Evolutionary conservation across 2,113 vertebrate species (phyloP), one percentile per base, ranked within the genome.

Genomic region (Nettapus auritus): DNA sequence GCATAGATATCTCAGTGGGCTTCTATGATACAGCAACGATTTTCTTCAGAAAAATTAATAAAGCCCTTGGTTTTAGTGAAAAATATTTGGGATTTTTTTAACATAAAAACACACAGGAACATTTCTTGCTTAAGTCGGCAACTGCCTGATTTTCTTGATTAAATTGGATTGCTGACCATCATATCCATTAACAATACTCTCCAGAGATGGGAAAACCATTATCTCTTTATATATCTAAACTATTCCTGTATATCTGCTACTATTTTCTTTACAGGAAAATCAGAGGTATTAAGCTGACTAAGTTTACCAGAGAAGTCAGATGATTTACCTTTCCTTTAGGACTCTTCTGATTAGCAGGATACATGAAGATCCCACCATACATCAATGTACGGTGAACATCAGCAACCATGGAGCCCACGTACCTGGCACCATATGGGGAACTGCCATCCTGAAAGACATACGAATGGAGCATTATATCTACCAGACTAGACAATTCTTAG

Each of bases 391-490:
- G 99, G 86, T 99, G 99, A 78, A 99, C 91, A 59, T 99, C 99
- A 46, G 99, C 99, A n/a, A 99, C 99, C 99, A 99, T 99, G 16
- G 99, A 99, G 33, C 99, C 99, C 88, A 99, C 99, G 0, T 99
- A 99, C 33, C 99, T 98, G 59, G 99, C 98, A 11, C 98, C 99
- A 4, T 99, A 99, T 1, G 99, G 99, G 38, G 98, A 93, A 22
- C 98, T 97, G 64, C 99, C 99, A 53, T 99, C 99, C 99, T 99
- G 94, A 78, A 96, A 81, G 96, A 82, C 75, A 88, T 4, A 74
- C 26, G 11, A 70, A 19, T 19, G 78, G 84, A 92, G 17, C 44
- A 67, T 69, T 56, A 2, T 29, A 46, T 88, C 64, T 55, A 76
- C 29, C 15, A 76, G 63, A 11, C 9, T 50, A 69, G 48, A 31